Evolutionary conservation across 2,888 invertebrate species (phyloP).

Genomic region (Ichneumoninae sp.): DNA sequence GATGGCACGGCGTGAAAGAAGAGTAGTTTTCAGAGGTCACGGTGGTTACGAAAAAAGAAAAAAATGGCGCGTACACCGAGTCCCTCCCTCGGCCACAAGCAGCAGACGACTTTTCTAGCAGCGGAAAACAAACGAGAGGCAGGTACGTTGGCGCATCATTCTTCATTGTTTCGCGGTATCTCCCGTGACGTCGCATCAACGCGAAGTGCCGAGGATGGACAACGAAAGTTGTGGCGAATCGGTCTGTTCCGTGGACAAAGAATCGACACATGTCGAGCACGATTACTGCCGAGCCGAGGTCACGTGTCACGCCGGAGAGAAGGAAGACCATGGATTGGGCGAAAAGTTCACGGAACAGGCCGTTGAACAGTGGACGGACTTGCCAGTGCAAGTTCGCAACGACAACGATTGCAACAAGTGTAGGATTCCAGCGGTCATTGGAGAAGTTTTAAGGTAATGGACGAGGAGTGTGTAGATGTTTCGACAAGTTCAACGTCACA

Average conservation of each 20-base stretch:
- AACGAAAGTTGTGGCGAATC: conserved; percentile 6
- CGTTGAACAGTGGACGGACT: conserved; percentile 63
- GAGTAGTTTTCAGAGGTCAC: conserved; percentile 1
- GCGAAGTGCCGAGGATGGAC: not conserved
- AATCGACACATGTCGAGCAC: conserved; percentile 38
- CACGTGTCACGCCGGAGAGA: not conserved
- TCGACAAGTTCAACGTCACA: not conserved
- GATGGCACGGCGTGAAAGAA: not conserved
- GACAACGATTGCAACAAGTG: conserved; percentile 55
- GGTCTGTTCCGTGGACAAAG: not conserved
- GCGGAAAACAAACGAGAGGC: not conserved
- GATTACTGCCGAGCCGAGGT: conserved; percentile 37
- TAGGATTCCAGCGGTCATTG: conserved; percentile 68
- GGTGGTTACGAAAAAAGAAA: not conserved
- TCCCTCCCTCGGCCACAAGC: not conserved
- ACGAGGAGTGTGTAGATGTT: not conserved
- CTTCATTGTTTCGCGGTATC: conserved; percentile 20
- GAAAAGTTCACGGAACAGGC: conserved; percentile 28
- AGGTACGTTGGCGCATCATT: not conserved
- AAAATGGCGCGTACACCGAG: not conserved
- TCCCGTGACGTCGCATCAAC: not conserved
- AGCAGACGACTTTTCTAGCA: conserved; percentile 22
- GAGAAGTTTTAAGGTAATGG: conserved; percentile 32
- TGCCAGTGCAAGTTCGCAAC: conserved; percentile 30
- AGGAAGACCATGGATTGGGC: conserved; percentile 13